These are phyloP conservation scores for Clavelina lepadiformis DNA, from an alignment of 23 tunicate genomes.

Conservation along the genomic window DNA sequence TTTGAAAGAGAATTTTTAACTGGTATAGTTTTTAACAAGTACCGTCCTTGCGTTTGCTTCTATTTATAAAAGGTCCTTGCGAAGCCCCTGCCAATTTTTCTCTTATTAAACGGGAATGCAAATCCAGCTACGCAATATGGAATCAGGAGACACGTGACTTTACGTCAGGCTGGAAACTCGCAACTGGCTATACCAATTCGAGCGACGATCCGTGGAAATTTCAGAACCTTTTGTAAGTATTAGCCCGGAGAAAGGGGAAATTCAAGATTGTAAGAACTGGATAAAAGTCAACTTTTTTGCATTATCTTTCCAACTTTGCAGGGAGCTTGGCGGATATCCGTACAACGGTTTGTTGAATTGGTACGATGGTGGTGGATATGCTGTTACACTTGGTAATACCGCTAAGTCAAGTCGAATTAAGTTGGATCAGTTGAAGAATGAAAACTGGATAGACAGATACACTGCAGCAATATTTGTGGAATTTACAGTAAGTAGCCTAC, in stretches of 20 bases:
- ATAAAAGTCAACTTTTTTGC: not conserved
- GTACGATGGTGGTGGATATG: conserved; percentile 88
- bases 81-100: too few species aligned
- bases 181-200: not conserved
- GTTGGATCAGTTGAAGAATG: conserved; percentile 23
- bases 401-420: conserved; percentile 35
- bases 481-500: conserved; percentile 49
- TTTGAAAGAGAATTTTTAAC: too few species aligned
- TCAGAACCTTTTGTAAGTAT: not conserved
- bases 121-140: conserved; percentile 12
- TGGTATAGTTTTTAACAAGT: too few species aligned
- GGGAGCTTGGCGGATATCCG: conserved; percentile 68
- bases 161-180: conserved; percentile 18
- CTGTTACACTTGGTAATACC: conserved; percentile 64
- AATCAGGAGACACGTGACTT: conserved; percentile 28
- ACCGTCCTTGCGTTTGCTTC: too few species aligned
- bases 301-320: not conserved
- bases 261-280: not conserved
- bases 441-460: conserved; percentile 58
- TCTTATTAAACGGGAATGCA: conserved; percentile 32
- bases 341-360: conserved; percentile 37
- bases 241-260: not conserved
- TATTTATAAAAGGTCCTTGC: too few species aligned
- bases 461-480: conserved; percentile 72
- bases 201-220: conserved; percentile 20